phyloP scores from a whole-genome alignment of 2,888 invertebrate genomes.

The Papilio protenor region DNA sequence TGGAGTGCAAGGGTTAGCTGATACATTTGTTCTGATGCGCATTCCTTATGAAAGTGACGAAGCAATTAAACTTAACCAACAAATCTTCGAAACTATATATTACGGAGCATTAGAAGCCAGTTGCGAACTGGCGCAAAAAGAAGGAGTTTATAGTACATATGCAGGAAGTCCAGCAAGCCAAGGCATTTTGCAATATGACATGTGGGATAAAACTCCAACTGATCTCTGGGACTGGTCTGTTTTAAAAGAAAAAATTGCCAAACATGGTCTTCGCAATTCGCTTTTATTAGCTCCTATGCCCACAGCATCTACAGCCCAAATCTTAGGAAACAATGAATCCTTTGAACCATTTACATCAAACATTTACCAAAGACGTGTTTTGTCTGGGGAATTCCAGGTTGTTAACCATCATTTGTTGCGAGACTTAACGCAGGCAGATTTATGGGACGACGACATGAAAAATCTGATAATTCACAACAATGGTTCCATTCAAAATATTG shows the following conservation, averaged over 20 bases:
- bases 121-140: conserved; percentile 94
- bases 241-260: conserved; percentile 92
- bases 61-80: conserved; percentile 93
- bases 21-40: conserved; percentile 97
- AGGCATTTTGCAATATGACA: conserved; percentile 98
- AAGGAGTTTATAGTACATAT: conserved; percentile 96
- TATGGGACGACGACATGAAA: conserved; percentile 99
- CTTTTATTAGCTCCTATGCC: conserved; percentile 98
- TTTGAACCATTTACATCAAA: conserved; percentile 99
- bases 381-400: conserved; percentile 98
- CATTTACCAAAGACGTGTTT: conserved; percentile 96
- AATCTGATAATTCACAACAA: conserved; percentile 95
- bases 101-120: conserved; percentile 98
- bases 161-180: conserved; percentile 96
- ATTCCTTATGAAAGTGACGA: conserved; percentile 95
- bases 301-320: conserved; percentile 99
- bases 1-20: conserved; percentile 98
- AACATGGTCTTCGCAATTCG: conserved; percentile 96
- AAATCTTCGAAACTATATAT: conserved; percentile 99
- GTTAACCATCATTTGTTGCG: conserved; percentile 98
- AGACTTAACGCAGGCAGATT: conserved; percentile 94
- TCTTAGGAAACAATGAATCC: conserved; percentile 99
- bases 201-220: conserved; percentile 97
- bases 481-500: conserved; percentile 96
- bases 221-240: conserved; percentile 94